Conservation (phyloP, 2,113 vertebrate genomes). For the Phalacrocorax aristotelis region DNA sequence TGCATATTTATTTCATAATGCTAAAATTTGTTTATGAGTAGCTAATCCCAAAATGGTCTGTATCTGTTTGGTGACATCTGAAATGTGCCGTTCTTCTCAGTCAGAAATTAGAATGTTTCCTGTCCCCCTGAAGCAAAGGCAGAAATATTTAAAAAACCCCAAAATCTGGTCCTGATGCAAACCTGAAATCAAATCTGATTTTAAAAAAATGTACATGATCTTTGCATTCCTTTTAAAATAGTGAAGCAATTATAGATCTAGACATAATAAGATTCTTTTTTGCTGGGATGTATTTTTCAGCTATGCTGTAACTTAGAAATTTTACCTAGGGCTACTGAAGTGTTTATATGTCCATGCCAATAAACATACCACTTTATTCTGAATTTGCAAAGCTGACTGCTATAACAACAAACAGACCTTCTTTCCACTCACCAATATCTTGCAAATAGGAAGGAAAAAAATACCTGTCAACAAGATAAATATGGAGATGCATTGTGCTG, state of each 20-base stretch:
- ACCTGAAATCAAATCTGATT: not conserved
- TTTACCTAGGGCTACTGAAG: not conserved
- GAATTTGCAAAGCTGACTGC: not conserved
- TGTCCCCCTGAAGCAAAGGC: not conserved
- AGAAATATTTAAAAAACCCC: not conserved
- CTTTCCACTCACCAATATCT: not conserved
- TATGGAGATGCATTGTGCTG: not conserved
- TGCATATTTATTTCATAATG: not conserved
- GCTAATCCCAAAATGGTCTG: not conserved
- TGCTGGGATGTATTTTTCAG: not conserved
- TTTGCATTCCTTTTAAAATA: not conserved
- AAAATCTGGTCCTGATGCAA: not conserved
- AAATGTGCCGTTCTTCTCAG: not conserved
- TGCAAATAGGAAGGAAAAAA: not conserved
- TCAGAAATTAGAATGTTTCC: not conserved
- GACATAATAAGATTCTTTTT: not conserved
- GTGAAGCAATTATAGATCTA: not conserved
- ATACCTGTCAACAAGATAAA: not conserved
- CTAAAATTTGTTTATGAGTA: not conserved
- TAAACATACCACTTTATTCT: not conserved
- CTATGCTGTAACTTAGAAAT: not conserved
- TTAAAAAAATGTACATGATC: not conserved
- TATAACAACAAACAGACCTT: not conserved
- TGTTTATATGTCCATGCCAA: not conserved
- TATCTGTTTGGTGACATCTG: not conserved